Conservation (phyloP, 2,797 vertebrate genomes). For the Hozukius guyotensis region DNA sequence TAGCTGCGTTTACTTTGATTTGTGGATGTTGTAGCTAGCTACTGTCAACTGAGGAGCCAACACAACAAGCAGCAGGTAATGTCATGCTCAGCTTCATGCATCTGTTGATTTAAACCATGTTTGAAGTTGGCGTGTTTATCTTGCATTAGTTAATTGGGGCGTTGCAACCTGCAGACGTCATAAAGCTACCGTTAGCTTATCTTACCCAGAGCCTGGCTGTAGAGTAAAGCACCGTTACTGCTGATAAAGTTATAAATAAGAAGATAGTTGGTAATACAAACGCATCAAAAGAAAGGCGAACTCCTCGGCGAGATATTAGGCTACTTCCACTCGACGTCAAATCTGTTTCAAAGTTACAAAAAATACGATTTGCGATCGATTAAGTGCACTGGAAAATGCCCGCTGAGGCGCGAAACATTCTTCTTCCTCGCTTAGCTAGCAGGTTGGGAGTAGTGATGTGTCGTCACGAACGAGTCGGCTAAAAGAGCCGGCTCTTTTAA, state of each 20-base stretch:
- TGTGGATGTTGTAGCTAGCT: neutral
- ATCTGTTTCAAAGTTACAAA: neutral
- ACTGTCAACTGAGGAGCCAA: neutral
- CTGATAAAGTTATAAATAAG: neutral
- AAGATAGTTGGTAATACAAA: neutral
- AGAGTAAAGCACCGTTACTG: neutral
- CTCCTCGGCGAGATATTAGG: rapidly evolving
- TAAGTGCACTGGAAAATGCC: neutral
- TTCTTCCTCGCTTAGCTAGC: neutral
- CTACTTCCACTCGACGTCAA: neutral
- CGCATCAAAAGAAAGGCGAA: rapidly evolving
- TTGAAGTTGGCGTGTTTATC: neutral
- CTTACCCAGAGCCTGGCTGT: neutral
- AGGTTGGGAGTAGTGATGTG: no score
- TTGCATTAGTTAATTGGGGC: neutral
- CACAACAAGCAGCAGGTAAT: slow-evolving; percentile 21
- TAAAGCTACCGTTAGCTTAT: slow-evolving; percentile 32
- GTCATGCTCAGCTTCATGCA: neutral
- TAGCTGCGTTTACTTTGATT: slow-evolving; percentile 16
- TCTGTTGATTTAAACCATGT: neutral
- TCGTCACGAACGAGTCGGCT: no score
- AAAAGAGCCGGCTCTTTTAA: no score
- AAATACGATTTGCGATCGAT: rapidly evolving
- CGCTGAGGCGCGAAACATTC: slow-evolving; percentile 4
- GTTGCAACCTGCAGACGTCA: neutral